Base-by-base conservation (phyloP, 2,113 vertebrate species). In the Cheirogaleus medius region DNA sequence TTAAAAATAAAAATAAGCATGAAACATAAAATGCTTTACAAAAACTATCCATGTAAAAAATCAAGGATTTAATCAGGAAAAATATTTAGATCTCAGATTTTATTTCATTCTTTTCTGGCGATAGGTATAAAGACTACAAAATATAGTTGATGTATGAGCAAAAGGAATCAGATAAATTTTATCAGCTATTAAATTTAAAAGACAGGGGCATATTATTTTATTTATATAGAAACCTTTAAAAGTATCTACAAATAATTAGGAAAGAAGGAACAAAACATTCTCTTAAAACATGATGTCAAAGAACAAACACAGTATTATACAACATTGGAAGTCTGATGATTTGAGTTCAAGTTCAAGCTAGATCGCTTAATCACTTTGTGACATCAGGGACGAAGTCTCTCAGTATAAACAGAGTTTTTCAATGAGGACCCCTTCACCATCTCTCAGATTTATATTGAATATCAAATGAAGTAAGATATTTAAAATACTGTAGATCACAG, bases 81-180 rank as follows among this genome's bases (percentile, higher is more conserved):
- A 97, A 80, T 52, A 94, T 37, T 92, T 71, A 94, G 74, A 90
- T 49, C 63, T 96, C 76, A 85, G 58, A 90, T 85, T 93, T 88
- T n/a, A 14, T 91, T 71, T 95, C 32, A 78, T 83, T 93, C 52
- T 89, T 95, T 93, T 86, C 68, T 63, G 76, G 47, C n/a, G 7
- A 47, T 3, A 93, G 29, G 18, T n/a, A 76, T 73, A 92, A 63
- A 94, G 44, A 78, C 34, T 64, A 87, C 27, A 85, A 95, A 89
- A 91, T 89, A 37, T 37, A 97, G 12, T 54, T 81, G 17, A 8
- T 71, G 12, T 77, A 47, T 32, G 25, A 81, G 64, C 56, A 87
- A 87, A 95, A 87, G 9, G 25, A 92, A 64, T 64, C 8, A 76
- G 17, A 71, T 88, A 88, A 60, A 82, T 76, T 85, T 80, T 89